These are phyloP conservation scores for Leucoraja erinaceus DNA, from an alignment of 2,113 vertebrate genomes.

Conservation along the genomic window DNA sequence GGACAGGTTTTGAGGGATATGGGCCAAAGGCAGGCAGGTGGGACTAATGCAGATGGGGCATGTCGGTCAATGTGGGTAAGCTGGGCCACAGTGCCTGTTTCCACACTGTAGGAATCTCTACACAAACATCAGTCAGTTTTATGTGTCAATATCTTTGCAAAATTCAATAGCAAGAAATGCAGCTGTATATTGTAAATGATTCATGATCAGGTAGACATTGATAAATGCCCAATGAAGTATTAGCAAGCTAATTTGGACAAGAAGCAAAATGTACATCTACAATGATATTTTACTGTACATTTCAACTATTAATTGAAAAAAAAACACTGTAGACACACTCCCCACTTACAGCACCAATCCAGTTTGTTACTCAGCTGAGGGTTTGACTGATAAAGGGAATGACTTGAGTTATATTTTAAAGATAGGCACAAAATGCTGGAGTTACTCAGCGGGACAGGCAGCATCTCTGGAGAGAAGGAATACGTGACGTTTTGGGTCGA, in stretches of 20 bases:
- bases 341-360: neutral
- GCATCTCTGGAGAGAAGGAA: too few relatives aligned
- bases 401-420: neutral
- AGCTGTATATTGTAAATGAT: neutral
- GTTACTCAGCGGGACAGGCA: too few relatives aligned
- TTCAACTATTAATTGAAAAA: conserved; percentile 11
- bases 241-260: conserved; percentile 1
- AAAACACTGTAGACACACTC: neutral
- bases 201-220: neutral
- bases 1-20: too few relatives aligned
- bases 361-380: neutral
- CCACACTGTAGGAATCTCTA: too few relatives aligned
- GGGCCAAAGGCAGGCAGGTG: too few relatives aligned
- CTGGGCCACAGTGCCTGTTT: too few relatives aligned
- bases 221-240: neutral
- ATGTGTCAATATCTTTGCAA: neutral
- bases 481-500: too few relatives aligned
- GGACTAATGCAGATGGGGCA: too few relatives aligned
- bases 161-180: neutral
- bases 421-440: too few relatives aligned
- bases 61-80: too few relatives aligned
- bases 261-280: neutral
- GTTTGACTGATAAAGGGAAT: neutral
- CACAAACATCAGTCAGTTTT: too few relatives aligned
- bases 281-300: neutral